Evolutionary conservation across 2,888 invertebrate genomes (phyloP), one percentile per base, ranked within the genome.

Genomic region (Pollenia griseotomentosa): DNA sequence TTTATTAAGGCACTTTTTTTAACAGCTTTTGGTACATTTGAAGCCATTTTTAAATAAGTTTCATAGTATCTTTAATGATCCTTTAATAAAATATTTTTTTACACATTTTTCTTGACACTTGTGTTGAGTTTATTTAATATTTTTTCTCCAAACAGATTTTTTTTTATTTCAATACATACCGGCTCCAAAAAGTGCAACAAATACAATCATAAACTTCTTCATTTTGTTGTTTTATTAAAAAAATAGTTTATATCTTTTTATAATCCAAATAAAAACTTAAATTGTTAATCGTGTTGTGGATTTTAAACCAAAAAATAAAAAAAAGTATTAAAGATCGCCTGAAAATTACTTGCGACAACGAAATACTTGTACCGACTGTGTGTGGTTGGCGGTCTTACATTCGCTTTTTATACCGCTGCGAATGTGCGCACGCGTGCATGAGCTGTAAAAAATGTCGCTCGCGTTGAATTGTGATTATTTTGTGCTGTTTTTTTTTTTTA

Each of bases 121-220:
- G 51, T 46, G 46, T 68, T 33, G 4, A 74, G 46, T 79, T 85
- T 75, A 65, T 11, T 86, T 51, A 68, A 7, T 16, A 16, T 85
- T 66, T 70, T 82, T 66, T 12, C 33, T 66, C 33, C 44, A 48
- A 65, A 77, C 70, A 46, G 48, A 77, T 77, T 57, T 55, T 79
- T 48, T 9, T 74, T 70, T 83, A 88, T 88, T 86, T 85, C 81
- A 87, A 93, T 95, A 95, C 95, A 94, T 95, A 95, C 95, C 95
- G 94, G 95, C 95, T 95, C 95, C 95, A 94, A 94, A 94, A 88
- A 95, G 94, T 94, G 95, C 95, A 94, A 95, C 94, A 93, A 95
- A 95, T 94, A 95, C 92, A 90, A 94, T 90, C 91, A 94, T 89
- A 91, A 93, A 93, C 91, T 92, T 93, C 90, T 93, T 93, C 93